A percentile compares a stretch with the other conserved stretches of the same genome.
phyloP scores from a whole-genome alignment of 2,113 vertebrate species.

The Oceanites oceanicus region DNA sequence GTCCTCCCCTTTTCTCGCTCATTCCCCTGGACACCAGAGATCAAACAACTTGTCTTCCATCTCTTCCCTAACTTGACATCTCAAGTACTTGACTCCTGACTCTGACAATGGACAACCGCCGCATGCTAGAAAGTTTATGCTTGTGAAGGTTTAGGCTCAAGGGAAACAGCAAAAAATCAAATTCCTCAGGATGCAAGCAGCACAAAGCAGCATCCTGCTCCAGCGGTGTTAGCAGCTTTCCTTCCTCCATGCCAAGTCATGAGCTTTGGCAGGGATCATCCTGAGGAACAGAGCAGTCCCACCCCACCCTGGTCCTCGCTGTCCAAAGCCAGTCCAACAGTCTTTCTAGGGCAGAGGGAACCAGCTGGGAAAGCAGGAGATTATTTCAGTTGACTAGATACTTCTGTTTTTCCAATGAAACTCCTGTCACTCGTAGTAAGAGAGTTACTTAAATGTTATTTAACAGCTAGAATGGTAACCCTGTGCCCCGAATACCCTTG shows the following conservation, averaged over 20 bases:
- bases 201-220: neutral
- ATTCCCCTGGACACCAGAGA: neutral
- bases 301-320: neutral
- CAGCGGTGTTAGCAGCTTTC: neutral
- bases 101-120: neutral
- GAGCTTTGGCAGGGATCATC: neutral
- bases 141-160: neutral
- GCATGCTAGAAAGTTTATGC: neutral
- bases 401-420: neutral
- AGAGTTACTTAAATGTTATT: neutral
- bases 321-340: neutral
- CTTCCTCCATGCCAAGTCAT: neutral
- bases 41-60: neutral
- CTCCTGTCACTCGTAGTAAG: neutral
- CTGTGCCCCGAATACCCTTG: neutral
- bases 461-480: neutral
- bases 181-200: neutral
- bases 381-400: neutral
- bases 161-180: neutral
- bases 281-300: neutral
- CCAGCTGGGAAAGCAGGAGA: neutral
- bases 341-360: neutral
- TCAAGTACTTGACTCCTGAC: neutral
- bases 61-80: neutral
- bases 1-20: neutral